Evolutionary conservation across 1,140 invertebrate genomes (phyloP).

Genomic region (Zaprionus gabonicus): DNA sequence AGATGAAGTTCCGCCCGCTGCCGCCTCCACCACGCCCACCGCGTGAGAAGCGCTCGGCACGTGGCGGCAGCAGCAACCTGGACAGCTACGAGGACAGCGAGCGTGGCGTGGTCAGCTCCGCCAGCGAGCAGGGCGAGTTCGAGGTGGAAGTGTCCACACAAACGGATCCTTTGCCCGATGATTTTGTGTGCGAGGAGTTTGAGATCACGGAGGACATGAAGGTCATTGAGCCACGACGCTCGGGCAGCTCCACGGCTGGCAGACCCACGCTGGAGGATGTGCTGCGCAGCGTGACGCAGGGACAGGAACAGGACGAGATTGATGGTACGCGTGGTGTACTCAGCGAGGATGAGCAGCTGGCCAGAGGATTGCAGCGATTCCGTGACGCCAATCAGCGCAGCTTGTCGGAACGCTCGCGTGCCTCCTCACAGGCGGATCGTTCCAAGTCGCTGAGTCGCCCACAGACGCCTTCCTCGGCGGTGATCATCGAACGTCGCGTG

Average conservation of each 20-base stretch:
- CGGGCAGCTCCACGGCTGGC: slow-evolving; percentile 25
- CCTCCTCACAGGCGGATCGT: slow-evolving; percentile 85
- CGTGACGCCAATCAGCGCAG: slow-evolving; percentile 86
- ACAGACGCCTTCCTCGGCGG: slow-evolving; percentile 87
- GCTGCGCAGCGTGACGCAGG: slow-evolving; percentile 57
- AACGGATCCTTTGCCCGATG: slow-evolving; percentile 92
- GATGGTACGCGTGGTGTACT: slow-evolving; percentile 55
- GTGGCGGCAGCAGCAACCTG: slow-evolving; percentile 68
- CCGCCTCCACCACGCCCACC: slow-evolving; percentile 93
- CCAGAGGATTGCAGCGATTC: slow-evolving; percentile 83
- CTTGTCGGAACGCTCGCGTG: slow-evolving; percentile 85
- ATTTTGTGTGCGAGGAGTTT: slow-evolving; percentile 89
- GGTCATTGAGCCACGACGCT: slow-evolving; percentile 70
- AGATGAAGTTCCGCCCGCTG: slow-evolving; percentile 92
- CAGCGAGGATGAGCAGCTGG: slow-evolving; percentile 82
- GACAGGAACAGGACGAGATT: slow-evolving; percentile 53
- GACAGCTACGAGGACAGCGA: slow-evolving; percentile 78
- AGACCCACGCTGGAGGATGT: slow-evolving; percentile 78
- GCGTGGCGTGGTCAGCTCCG: slow-evolving; percentile 72
- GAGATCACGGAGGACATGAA: slow-evolving; percentile 86
- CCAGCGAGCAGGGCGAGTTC: slow-evolving; percentile 68
- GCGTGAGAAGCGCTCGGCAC: slow-evolving; percentile 85
- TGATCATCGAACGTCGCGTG: slow-evolving; percentile 86
- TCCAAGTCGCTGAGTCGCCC: slow-evolving; percentile 85
- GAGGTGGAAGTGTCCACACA: slow-evolving; percentile 92